Base-by-base conservation (phyloP, 2,113 vertebrate genomes). In the Glareola pratincola region DNA sequence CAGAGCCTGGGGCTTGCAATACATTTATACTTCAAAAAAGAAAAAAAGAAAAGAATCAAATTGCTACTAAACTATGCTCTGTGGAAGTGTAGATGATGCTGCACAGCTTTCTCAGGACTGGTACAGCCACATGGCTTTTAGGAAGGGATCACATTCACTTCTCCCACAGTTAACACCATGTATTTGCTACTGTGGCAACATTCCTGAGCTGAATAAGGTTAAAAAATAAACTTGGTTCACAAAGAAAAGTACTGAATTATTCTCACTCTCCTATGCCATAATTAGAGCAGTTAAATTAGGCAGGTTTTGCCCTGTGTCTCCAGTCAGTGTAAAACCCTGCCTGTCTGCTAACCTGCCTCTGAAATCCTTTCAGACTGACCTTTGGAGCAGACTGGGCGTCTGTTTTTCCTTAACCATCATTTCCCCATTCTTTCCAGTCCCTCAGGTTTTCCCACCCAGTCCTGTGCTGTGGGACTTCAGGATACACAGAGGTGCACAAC, bases 151-250 rank as follows among this genome's bases (percentile, higher is more conserved):
- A 95, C 81, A 92, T 95, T 96, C 80, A 89, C 80, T 94, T 93
- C 88, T 92, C 91, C 97, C 92, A 97, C 96, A 96, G 88, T 83
- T 90, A 97, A 95, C 73, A 93, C 53, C 94, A 93, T 20, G 0
- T 85, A 93, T 85, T 93, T 91, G 81, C 94, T 94, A 97, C 94
- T 92, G 93, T 95, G 87, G 94, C 89, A 90, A 88, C 54, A 7
- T 97, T 96, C 97, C 97, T 97, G 96, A 97, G 97, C 94, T 96
- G 87, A 95, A 36, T 92, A 96, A 85, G 63, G 69, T 96, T 94
- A 95, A 88, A 97, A 93, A 95, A 97, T 83, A 86, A 93, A 93
- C 84, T 64, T 97, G 96, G 94, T 96, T 97, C 93, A 92, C 86
- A 60, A 94, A 89, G 78, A 88, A 92, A 97, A 92, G 73, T 91